These are phyloP conservation scores for Microtus pennsylvanicus DNA, from an alignment of 2,113 vertebrate species.

Conservation along the genomic window DNA sequence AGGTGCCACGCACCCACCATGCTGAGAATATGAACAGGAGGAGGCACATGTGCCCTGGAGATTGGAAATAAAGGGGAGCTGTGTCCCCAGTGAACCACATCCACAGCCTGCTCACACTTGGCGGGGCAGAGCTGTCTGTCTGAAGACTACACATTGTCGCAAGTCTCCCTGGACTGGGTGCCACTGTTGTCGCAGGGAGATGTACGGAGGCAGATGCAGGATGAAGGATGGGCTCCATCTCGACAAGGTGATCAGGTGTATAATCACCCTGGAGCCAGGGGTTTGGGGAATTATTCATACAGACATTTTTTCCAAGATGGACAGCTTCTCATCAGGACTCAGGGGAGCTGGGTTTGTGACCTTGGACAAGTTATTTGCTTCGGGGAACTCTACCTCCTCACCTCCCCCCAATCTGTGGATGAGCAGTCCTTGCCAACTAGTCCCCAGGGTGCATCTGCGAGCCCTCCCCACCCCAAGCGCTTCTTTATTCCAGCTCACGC, in stretches of 20 bases:
- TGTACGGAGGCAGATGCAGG: slow-evolving; percentile 56
- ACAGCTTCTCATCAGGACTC: slow-evolving; percentile 30
- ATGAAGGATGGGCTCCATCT: slow-evolving; percentile 67
- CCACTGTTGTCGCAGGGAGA: slow-evolving; percentile 49
- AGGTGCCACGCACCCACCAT: background rate
- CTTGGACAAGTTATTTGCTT: slow-evolving; percentile 55
- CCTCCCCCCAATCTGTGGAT: background rate
- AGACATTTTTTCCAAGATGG: slow-evolving; percentile 59
- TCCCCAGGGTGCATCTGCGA: background rate
- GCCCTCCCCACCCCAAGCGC: background rate
- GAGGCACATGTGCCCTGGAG: fast-evolving
- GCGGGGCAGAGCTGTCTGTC: background rate
- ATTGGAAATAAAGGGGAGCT: fast-evolving
- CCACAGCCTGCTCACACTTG: background rate
- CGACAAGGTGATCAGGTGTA: slow-evolving; percentile 41
- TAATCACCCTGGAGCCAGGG: slow-evolving; percentile 44
- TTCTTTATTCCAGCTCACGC: fast-evolving
- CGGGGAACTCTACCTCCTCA: background rate
- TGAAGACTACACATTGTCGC: background rate
- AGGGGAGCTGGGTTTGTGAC: slow-evolving; percentile 34
- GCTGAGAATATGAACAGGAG: background rate
- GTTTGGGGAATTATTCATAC: slow-evolving; percentile 10
- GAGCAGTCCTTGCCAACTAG: background rate
- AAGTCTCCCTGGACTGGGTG: background rate
- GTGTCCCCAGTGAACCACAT: background rate